phyloP scores from a whole-genome alignment of 2,797 vertebrate genomes.

The Gallinago stenura region DNA sequence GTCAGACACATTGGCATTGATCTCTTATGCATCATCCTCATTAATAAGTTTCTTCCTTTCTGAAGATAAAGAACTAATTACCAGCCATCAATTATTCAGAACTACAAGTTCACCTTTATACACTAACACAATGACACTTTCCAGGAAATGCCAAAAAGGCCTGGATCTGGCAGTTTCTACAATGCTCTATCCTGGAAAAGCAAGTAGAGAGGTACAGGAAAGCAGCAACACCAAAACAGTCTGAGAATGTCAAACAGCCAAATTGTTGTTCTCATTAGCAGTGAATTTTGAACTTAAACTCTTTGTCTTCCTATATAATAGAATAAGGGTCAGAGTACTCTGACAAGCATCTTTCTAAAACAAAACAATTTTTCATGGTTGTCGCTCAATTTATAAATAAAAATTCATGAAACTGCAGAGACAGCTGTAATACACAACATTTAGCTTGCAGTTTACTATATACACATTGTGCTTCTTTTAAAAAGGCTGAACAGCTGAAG shows the following conservation, averaged over 20 bases:
- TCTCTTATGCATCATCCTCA: constrained; percentile 63
- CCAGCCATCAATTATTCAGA: constrained; percentile 74
- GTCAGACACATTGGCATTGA: constrained; percentile 75
- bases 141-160: neutral
- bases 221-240: neutral
- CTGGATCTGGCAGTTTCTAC: neutral
- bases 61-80: constrained; percentile 67
- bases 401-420: neutral
- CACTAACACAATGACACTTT: constrained; percentile 35
- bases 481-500: neutral
- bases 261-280: neutral
- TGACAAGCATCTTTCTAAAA: neutral
- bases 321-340: neutral
- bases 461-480: neutral
- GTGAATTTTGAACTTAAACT: neutral
- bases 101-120: constrained; percentile 77
- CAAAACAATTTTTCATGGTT: neutral
- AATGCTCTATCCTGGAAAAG: constrained; percentile 11
- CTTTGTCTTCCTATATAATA: neutral
- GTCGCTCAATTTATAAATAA: neutral
- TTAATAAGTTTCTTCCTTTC: constrained; percentile 77
- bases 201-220: constrained; percentile 46
- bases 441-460: neutral
- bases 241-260: neutral
- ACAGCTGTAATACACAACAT: neutral